Evolutionary conservation across 2,888 invertebrate species (phyloP).

Genomic region (Watsonalla cultraria): DNA sequence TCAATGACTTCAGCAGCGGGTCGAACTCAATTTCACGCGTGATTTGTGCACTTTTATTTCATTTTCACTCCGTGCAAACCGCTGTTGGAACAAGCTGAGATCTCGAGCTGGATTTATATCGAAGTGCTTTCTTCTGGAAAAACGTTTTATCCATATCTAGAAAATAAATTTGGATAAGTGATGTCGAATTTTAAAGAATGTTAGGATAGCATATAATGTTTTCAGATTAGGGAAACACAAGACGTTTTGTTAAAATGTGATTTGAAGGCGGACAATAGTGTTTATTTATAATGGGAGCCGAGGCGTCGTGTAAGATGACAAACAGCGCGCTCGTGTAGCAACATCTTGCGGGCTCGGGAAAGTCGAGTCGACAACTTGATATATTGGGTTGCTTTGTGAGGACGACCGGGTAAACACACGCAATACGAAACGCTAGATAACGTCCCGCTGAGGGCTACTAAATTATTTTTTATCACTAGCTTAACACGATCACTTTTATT

Average conservation of each 20-base stretch:
- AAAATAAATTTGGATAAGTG: background rate
- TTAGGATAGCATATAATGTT: no score
- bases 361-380: conserved; percentile 2
- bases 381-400: conserved; percentile 48
- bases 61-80: conserved; percentile 52
- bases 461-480: conserved; percentile 64
- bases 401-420: conserved; percentile 60
- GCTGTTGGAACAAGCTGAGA: conserved; percentile 35
- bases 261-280: conserved; percentile 29
- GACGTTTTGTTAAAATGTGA: conserved; percentile 16
- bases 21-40: conserved; percentile 76
- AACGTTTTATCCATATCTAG: background rate
- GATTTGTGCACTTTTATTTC: conserved; percentile 72
- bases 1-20: conserved; percentile 57
- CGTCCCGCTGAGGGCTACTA: conserved; percentile 47
- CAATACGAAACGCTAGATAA: conserved; percentile 45
- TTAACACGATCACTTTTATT: conserved; percentile 43
- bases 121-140: background rate
- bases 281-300: conserved; percentile 33
- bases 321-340: conserved; percentile 53
- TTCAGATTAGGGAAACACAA: no score
- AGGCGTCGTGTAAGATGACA: conserved; percentile 48
- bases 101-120: conserved; percentile 23
- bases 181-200: no score
- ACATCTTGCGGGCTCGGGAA: conserved; percentile 52